Conservation (phyloP, 2,113 vertebrate species). For the Crotalus helleri region DNA sequence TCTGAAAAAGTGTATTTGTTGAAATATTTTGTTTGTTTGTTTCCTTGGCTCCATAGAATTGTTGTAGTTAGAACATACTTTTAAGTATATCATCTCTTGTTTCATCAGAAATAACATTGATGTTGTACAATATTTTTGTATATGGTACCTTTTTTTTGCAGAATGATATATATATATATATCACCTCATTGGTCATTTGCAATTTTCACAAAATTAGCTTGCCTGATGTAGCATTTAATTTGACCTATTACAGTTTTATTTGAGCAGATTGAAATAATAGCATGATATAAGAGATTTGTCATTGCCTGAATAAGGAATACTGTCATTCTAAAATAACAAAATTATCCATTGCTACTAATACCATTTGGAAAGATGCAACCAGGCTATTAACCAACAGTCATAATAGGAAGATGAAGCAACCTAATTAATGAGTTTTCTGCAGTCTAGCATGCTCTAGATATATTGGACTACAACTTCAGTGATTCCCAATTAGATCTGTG, state of each 20-base stretch:
- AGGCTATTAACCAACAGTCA: background rate
- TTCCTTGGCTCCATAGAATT: conserved; percentile 46
- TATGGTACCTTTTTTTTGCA: background rate
- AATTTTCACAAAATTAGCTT: conserved; percentile 26
- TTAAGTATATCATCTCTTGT: conserved; percentile 33
- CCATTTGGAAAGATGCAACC: background rate
- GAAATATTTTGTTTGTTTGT: conserved; percentile 35
- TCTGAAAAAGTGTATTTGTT: conserved; percentile 67
- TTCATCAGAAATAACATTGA: conserved; percentile 60
- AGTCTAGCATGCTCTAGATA: background rate
- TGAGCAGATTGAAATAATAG: conserved; percentile 16
- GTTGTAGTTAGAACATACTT: conserved; percentile 37
- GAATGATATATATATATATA: background rate
- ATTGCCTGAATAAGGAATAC: conserved; percentile 3
- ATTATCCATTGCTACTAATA: background rate
- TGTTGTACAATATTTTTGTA: conserved; percentile 9
- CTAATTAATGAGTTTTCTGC: conserved; percentile 2
- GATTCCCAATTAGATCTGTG: background rate
- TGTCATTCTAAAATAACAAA: conserved; percentile 1
- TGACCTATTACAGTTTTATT: background rate
- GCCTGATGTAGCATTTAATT: conserved; percentile 23
- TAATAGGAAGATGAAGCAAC: background rate
- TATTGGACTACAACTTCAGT: background rate
- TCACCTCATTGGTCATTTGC: conserved; percentile 1
- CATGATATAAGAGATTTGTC: background rate